Evolutionary conservation across 2,888 invertebrate species (phyloP), one percentile per base, ranked within the genome.

Genomic region (Pediacus dermestoides): DNA sequence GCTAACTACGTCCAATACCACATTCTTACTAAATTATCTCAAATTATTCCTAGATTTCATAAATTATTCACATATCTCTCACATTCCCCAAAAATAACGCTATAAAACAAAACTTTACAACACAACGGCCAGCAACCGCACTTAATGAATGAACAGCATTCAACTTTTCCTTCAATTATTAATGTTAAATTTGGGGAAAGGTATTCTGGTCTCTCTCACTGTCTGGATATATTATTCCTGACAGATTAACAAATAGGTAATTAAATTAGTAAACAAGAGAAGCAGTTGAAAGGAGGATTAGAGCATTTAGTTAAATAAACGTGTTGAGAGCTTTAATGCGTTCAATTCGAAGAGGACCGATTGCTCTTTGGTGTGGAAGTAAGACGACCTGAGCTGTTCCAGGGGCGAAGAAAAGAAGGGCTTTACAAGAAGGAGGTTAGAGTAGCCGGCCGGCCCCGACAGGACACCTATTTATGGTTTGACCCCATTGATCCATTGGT

Each of bases 381-480:
- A 57, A 58, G 57, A 54, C 53, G 54, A 49, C 40, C 49, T 50
- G 50, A 52, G 7, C 14, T 13, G 13, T 28, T 28, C 14, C 28
- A 11, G n/a, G 14, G 28, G 10, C 28, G 14, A 11, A 14, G 28
- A 9, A 10, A 44, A 42, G 40, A 37, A 41, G 44, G 41, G 37
- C 37, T 36, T 37, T 30, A 33, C 39, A 46, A 46, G 48, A 52
- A 52, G 50, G 52, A 7, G 53, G 44, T 48, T 39, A 50, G 50
- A 51, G 48, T 48, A 45, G 47, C 43, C 43, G 37, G 35, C 42
- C 42, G 46, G 48, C 50, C 50, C 47, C 52, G 58, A 55, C 55
- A 54, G 58, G 53, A 60, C 53, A 60, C 57, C 59, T 61, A 61
- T 61, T 61, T 61, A 60, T 61, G 58, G 59, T 58, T 56, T 54